Percentiles rank a stretch among this genome's conserved stretches.
phyloP scores from a whole-genome alignment of 2,797 vertebrate genomes.

The Aselliscus stoliczkanus region DNA sequence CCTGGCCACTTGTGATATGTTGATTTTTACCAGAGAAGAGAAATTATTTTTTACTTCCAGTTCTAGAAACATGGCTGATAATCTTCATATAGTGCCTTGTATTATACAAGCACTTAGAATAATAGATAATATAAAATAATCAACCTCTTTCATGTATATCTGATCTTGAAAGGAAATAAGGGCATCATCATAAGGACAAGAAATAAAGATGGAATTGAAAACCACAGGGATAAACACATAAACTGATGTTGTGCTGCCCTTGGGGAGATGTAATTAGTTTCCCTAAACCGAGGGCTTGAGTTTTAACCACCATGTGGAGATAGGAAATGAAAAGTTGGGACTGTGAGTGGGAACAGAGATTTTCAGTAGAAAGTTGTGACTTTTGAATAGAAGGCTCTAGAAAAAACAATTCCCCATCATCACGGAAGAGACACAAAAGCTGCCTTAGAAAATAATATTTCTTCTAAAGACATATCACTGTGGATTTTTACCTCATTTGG shows the following conservation, averaged over 20 bases:
- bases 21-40: conserved; percentile 22
- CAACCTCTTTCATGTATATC: not conserved
- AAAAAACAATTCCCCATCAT: not conserved
- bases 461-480: not conserved
- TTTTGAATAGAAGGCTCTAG: not conserved
- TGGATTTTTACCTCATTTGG: not conserved
- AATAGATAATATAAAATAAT: not conserved
- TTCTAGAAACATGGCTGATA: conserved; percentile 5
- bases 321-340: not conserved
- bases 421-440: not conserved
- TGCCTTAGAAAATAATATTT: not conserved
- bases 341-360: not conserved
- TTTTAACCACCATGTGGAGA: not conserved
- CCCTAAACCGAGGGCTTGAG: not conserved
- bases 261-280: not conserved
- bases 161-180: conserved; percentile 27
- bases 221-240: not conserved
- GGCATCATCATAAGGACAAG: not conserved
- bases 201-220: conserved; percentile 22
- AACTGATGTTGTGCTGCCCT: not conserved
- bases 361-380: not conserved
- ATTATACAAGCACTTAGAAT: not conserved
- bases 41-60: not conserved
- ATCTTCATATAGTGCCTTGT: not conserved
- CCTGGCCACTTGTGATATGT: not conserved